phyloP scores from a whole-genome alignment of 1,140 invertebrate species.

The Bombus breviceps region DNA sequence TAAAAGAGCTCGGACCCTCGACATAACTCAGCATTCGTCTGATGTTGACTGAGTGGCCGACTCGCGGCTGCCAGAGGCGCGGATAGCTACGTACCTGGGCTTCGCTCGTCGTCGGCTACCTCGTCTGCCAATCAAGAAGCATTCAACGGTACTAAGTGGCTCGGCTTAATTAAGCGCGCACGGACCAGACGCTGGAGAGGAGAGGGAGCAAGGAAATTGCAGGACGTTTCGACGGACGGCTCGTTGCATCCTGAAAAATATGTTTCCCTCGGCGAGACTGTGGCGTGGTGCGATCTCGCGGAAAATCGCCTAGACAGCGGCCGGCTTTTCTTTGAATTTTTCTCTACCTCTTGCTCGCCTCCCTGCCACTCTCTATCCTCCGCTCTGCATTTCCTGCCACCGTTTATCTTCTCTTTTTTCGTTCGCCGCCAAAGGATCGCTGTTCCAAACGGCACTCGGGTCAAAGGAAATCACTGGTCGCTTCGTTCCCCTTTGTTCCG shows the following conservation, averaged over 20 bases:
- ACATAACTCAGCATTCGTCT: constrained; percentile 74
- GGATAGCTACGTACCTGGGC: constrained; percentile 61
- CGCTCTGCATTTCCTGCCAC: not conserved
- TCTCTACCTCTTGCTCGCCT: no score
- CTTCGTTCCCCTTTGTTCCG: constrained; percentile 28
- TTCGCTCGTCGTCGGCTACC: constrained; percentile 62
- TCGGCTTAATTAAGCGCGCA: constrained; percentile 71
- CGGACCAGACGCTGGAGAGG: constrained; percentile 35
- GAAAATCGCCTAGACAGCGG: constrained; percentile 54
- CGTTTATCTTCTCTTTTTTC: not conserved
- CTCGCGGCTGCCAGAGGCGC: constrained; percentile 60
- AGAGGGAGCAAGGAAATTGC: constrained; percentile 38
- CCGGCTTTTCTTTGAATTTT: constrained; percentile 41
- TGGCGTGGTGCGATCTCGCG: constrained; percentile 35
- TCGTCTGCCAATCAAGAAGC: constrained; percentile 73
- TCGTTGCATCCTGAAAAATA: constrained; percentile 62
- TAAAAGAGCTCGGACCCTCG: constrained; percentile 74
- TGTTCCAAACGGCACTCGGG: not conserved
- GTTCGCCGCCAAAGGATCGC: not conserved
- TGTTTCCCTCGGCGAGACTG: constrained; percentile 36
- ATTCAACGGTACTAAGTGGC: constrained; percentile 74
- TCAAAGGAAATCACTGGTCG: constrained; percentile 25
- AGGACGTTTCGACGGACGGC: constrained; percentile 39
- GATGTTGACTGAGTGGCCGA: constrained; percentile 75
- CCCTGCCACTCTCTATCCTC: not conserved